phyloP scores from a whole-genome alignment of 2,113 vertebrate species.

The Haemorhous mexicanus region DNA sequence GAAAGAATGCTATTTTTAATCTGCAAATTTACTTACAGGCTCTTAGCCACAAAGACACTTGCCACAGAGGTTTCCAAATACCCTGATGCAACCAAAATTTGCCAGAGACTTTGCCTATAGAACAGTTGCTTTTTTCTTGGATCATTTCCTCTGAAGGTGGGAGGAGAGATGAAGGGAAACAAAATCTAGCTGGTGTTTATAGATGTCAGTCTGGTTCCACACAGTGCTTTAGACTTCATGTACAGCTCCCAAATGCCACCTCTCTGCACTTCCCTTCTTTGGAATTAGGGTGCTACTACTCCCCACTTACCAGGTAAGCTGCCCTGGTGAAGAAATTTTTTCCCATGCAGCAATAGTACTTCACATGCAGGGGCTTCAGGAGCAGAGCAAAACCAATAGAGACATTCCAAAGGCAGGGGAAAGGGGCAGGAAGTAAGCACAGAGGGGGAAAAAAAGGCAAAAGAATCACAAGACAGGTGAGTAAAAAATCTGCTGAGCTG shows the following conservation, averaged over 20 bases:
- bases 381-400: neutral
- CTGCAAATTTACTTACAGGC: neutral
- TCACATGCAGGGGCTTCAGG: fast-evolving
- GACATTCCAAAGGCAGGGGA: neutral
- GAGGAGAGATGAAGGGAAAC: neutral
- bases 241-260: neutral
- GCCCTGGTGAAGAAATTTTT: neutral
- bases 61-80: neutral
- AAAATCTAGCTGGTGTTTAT: neutral
- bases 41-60: neutral
- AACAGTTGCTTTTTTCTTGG: neutral
- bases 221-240: neutral
- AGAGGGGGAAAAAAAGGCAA: fast-evolving
- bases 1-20: neutral
- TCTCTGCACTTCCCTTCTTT: neutral
- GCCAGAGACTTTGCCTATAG: neutral
- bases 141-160: neutral
- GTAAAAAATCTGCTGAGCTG: neutral
- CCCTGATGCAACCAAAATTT: neutral
- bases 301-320: neutral
- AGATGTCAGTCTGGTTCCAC: neutral
- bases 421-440: fast-evolving
- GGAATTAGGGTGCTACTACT: neutral
- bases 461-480: neutral
- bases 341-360: neutral